Evolutionary conservation across 2,797 vertebrate species (phyloP).

Genomic region (Epinephelus awoara): DNA sequence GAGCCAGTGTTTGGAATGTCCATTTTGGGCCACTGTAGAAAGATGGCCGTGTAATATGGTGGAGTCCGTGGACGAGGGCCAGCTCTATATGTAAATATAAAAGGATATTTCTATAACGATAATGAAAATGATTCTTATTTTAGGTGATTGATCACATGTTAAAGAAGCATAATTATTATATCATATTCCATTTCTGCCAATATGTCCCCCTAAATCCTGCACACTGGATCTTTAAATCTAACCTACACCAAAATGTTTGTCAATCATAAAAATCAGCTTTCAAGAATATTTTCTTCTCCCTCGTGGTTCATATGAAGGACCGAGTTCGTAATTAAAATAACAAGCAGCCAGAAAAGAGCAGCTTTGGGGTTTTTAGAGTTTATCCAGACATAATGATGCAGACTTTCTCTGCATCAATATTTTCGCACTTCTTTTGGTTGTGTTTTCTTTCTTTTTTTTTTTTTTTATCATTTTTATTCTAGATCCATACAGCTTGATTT

Average conservation of each 20-base stretch:
- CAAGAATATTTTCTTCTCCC: conserved; percentile 6
- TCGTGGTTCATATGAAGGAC: conserved; percentile 34
- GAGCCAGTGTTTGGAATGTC: too few relatives aligned
- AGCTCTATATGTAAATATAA: too few relatives aligned
- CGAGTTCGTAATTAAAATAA: background rate
- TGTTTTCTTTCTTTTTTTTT: background rate
- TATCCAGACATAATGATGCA: conserved; percentile 46
- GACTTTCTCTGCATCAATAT: conserved; percentile 39
- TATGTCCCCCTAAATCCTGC: too few relatives aligned
- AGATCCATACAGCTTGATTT: conserved; percentile 46
- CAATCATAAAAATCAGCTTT: conserved; percentile 2
- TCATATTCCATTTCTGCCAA: too few relatives aligned
- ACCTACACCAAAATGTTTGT: conserved; percentile 1
- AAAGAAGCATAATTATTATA: too few relatives aligned
- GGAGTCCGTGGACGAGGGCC: too few relatives aligned
- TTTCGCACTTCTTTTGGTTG: conserved; percentile 41
- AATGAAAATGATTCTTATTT: too few relatives aligned
- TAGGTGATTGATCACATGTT: too few relatives aligned
- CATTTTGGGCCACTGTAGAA: too few relatives aligned
- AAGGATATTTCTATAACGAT: too few relatives aligned
- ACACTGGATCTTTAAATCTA: background rate
- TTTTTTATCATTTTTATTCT: conserved; percentile 1
- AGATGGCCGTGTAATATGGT: too few relatives aligned
- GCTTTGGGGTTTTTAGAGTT: conserved; percentile 61
- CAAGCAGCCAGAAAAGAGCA: conserved; percentile 68